Percentiles rank a stretch among this genome's conserved stretches.
phyloP scores from a whole-genome alignment of 2,797 vertebrate genomes.

The Brachyalestes nurse region DNA sequence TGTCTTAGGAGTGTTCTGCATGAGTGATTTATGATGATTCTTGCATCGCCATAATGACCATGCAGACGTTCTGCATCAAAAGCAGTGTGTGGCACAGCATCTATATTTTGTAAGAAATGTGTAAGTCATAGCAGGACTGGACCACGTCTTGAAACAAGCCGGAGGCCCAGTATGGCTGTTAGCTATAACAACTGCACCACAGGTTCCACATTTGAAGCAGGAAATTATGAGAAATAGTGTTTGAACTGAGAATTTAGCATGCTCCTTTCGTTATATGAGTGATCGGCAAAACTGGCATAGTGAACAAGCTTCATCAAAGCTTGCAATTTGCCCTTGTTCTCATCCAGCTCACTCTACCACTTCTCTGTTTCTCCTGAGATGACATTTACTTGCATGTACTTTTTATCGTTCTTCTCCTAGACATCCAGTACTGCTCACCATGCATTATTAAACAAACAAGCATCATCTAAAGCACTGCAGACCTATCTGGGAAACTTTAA shows the following conservation, averaged over 20 bases:
- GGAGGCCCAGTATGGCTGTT: not conserved
- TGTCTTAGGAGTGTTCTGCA: not conserved
- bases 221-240: not conserved
- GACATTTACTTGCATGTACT: conserved; percentile 24
- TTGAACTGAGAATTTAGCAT: not conserved
- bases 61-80: conserved; percentile 1
- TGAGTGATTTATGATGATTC: not conserved
- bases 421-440: conserved; percentile 30
- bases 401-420: conserved; percentile 41
- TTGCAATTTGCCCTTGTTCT: conserved; percentile 16
- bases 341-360: conserved; percentile 9
- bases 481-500: conserved; percentile 28
- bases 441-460: conserved; percentile 50
- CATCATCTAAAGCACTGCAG: conserved; percentile 37
- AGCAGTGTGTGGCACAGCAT: not conserved
- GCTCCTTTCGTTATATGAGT: not conserved
- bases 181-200: not conserved
- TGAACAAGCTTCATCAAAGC: not conserved
- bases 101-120: not conserved
- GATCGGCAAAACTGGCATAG: not conserved
- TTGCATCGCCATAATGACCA: not conserved
- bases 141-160: not conserved
- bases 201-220: conserved; percentile 12
- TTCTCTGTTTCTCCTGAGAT: conserved; percentile 28
- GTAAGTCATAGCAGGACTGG: not conserved